Percentiles rank a stretch among this genome's conserved stretches.
Evolutionary conservation across 2,113 vertebrate genomes (phyloP).

Genomic region (Daboia siamensis): DNA sequence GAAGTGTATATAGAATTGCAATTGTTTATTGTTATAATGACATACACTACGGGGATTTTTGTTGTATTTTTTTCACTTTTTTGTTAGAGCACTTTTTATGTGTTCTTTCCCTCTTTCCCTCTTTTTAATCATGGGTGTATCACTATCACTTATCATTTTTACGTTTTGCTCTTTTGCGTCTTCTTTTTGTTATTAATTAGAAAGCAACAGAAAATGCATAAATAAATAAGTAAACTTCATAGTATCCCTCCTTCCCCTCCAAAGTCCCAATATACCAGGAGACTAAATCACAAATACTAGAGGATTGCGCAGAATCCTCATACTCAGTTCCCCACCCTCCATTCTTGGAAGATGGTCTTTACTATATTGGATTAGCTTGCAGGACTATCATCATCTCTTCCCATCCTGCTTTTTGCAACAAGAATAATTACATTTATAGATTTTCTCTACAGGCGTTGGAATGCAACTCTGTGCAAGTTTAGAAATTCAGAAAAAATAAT

Average conservation of each 20-base stretch:
- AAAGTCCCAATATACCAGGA: background rate
- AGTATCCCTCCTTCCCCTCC: background rate
- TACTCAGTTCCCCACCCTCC: background rate
- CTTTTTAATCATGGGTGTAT: background rate
- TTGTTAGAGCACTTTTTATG: background rate
- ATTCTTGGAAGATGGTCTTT: background rate
- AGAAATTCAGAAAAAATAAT: background rate
- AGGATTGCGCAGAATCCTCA: background rate
- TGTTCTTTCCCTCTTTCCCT: background rate
- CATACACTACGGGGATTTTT: background rate
- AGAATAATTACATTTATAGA: background rate
- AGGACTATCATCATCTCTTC: background rate
- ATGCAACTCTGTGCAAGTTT: background rate
- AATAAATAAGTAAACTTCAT: background rate
- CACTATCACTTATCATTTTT: background rate
- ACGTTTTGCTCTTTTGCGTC: background rate
- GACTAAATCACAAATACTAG: background rate
- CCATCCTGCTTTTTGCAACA: background rate
- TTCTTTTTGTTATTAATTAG: background rate
- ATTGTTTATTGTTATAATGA: background rate
- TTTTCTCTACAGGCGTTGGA: background rate
- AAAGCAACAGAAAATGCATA: background rate
- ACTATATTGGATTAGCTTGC: background rate
- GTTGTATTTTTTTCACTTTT: background rate
- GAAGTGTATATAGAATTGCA: background rate